Evolutionary conservation across 2,888 invertebrate species (phyloP).

Genomic region (Tillus elongatus): DNA sequence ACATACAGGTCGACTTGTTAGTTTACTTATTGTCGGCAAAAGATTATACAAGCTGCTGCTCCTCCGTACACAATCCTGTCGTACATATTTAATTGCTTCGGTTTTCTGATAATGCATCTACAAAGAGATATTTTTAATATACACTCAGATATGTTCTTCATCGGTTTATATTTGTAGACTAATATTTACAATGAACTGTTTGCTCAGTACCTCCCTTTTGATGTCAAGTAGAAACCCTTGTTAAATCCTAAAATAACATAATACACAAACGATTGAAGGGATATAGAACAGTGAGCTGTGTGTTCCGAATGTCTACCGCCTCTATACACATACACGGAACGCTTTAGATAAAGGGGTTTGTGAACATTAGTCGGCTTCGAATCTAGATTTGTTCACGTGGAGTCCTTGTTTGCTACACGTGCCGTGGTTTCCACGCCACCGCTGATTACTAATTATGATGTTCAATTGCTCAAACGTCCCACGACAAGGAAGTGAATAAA

Average conservation of each 20-base stretch:
- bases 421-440: slow-evolving; percentile 21
- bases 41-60: too few species aligned
- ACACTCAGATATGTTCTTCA: slow-evolving; percentile 17
- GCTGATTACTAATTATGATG: slow-evolving; percentile 38
- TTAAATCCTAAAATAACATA: slow-evolving; percentile 37
- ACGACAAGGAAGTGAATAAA: too few species aligned
- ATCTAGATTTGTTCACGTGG: slow-evolving; percentile 31
- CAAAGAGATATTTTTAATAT: slow-evolving; percentile 23
- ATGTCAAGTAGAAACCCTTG: slow-evolving; percentile 37
- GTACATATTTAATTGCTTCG: not conserved
- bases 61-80: too few species aligned
- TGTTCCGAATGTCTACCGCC: too few species aligned
- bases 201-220: slow-evolving; percentile 34
- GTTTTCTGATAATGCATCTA: slow-evolving; percentile 14
- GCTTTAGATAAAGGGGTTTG: slow-evolving; percentile 4
- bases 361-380: not conserved
- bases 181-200: slow-evolving; percentile 36
- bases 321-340: too few species aligned
- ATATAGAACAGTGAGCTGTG: too few species aligned
- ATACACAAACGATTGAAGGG: slow-evolving; percentile 32
- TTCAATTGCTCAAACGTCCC: slow-evolving; percentile 34
- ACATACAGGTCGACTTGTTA: too few species aligned
- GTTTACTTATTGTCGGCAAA: too few species aligned
- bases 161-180: slow-evolving; percentile 25
- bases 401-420: slow-evolving; percentile 29